Base-by-base conservation (phyloP, 2,113 vertebrate genomes). In the Macroglossus sobrinus region DNA sequence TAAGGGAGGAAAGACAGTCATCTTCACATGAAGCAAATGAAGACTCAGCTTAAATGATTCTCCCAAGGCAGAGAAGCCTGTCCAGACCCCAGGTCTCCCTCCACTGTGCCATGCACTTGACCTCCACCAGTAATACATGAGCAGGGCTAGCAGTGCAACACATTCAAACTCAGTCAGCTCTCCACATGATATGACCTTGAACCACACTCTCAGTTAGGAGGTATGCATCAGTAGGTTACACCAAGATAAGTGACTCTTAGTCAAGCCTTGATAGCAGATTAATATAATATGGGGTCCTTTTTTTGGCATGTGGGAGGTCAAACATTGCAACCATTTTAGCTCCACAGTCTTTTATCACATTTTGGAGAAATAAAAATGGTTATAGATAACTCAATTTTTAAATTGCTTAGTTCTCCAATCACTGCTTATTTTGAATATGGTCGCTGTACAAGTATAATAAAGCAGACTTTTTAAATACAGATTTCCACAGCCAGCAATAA, bases 291-390 rank as follows among this genome's bases (percentile, higher is more conserved):
- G 28, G 35, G 13, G 19, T 30, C 21, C 59, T 26, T 57, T 28
- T 33, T 43, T 63, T 0, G 28, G 47, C 19, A 33, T 59, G 38
- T 38, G 4, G 82, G n/a, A 53, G 15, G 18, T 19, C 74, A 80
- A 84, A 84, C 50, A 59, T 14, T 28, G 22, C 40, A 86, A 40
- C 28, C 50, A 69, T 53, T 63, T 78, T 61, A 88, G 38, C 33
- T 40, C 38, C 30, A 19, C 4, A 8, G n/a, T 45, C 14, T 40
- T 53, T 35, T 38, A 63, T 18, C 35, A 74, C 7, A 68, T 59
- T 81, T 72, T 50, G 4, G 72, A 78, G 57, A 92, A 89, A 69
- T 74, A 35, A 84, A 84, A 92, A 93, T 47, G 24, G 40, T 57
- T 82, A 26, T 2, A 43, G 14, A n/a, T 74, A 57, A 87, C 50